Evolutionary conservation across 2,797 vertebrate species (phyloP), one percentile per base, ranked within the genome.

Genomic region (Scyliorhinus canicula): DNA sequence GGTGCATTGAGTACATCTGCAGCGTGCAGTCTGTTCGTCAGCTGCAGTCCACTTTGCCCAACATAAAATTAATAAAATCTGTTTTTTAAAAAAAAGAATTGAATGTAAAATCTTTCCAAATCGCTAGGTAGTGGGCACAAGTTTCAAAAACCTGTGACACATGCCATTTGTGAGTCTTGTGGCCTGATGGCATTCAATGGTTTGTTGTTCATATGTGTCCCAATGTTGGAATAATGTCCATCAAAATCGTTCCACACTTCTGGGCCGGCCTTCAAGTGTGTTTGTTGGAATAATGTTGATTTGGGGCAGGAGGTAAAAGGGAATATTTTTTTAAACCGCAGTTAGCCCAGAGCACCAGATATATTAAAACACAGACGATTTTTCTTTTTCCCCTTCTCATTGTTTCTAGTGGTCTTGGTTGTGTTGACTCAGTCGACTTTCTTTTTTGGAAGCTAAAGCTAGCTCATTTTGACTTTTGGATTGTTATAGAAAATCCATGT

Each of bases 401-500:
- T 95, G 96, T 97, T 97, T 97, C 85, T 97, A 97, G 96, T 95
- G 95, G 97, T 97, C 97, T 98, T 98, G 98, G 98, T 99, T 98
- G 98, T 97, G 97, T 98, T 97, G 97, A 97, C 98, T 97, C 97
- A 98, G 98, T 98, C 99, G 99, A 98, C 98, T 99, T 99, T 98
- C 98, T 99, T 99, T 99, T 99, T 98, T 98, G 11, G 97, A 98
- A 97, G 98, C 97, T n/a, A 52, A 96, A 99, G 98, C 98, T 98
- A 98, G 98, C 98, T 98, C 98, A 99, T 99, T 99, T 99, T 98
- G 98, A 99, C 98, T 99, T 98, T 99, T 99, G 98, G 98, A 98
- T 97, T 98, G 98, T 99, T 99, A 98, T 99, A 99, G 98, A 98
- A 98, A 97, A 98, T 98, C n/a, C n/a, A 97, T 99, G 98, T 99